phyloP scores from a whole-genome alignment of 2,888 invertebrate genomes.

The Drosophila cyrtoloma region DNA sequence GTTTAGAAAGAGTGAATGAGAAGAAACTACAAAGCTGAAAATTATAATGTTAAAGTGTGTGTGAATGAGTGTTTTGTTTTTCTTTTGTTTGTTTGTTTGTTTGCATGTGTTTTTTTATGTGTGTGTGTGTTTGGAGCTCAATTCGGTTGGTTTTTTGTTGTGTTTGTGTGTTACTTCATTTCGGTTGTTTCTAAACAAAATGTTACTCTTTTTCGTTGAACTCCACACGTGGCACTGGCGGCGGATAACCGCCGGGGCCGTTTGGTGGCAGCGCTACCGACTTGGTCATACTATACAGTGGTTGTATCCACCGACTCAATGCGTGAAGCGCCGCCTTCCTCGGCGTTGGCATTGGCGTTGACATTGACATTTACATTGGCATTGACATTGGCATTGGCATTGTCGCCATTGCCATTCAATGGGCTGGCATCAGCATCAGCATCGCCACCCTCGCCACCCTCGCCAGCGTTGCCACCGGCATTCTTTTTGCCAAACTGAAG shows the following conservation, averaged over 20 bases:
- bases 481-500: constrained; percentile 78
- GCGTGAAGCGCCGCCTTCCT: constrained; percentile 72
- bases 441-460: constrained; percentile 70
- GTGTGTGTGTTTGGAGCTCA: constrained; percentile 47
- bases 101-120: constrained; percentile 4
- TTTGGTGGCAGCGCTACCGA: constrained; percentile 81
- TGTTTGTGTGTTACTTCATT: constrained; percentile 54
- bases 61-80: constrained; percentile 39
- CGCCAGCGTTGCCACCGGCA: constrained; percentile 59
- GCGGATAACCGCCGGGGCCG: constrained; percentile 81
- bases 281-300: constrained; percentile 84
- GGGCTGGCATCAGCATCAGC: constrained; percentile 46
- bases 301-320: constrained; percentile 85
- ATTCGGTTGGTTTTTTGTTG: constrained; percentile 36
- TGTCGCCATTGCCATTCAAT: constrained; percentile 58
- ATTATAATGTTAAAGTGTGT: constrained; percentile 50
- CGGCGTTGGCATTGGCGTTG: constrained; percentile 46
- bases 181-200: constrained; percentile 74
- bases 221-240: constrained; percentile 81
- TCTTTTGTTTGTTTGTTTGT: constrained; percentile 33
- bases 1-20: constrained; percentile 64
- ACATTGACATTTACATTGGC: constrained; percentile 33
- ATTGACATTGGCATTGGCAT: constrained; percentile 45
- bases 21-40: constrained; percentile 75
- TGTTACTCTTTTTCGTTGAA: constrained; percentile 83